Evolutionary conservation across 2,797 vertebrate species (phyloP).

Genomic region (Gymnodraco acuticeps): DNA sequence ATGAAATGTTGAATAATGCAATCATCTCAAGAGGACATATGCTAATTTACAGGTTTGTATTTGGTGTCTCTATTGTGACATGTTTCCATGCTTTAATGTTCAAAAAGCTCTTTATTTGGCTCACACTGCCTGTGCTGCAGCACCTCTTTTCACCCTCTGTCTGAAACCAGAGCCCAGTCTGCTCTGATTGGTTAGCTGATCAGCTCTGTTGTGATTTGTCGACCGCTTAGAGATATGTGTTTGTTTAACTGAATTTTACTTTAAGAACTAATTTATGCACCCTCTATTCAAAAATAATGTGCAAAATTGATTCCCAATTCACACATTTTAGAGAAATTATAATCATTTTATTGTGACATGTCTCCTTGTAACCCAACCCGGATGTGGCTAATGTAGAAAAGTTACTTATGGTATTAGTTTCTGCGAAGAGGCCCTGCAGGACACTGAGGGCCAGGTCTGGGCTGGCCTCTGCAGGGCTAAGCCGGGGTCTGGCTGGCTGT

Average conservation of each 20-base stretch:
- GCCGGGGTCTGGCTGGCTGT: slow-evolving; percentile 67
- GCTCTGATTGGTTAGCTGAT: no score
- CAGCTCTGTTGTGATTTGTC: no score
- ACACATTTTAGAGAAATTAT: slow-evolving; percentile 12
- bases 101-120: no score
- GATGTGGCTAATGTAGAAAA: not conserved
- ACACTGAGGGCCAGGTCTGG: slow-evolving; percentile 26
- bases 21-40: no score
- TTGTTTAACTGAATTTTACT: not conserved
- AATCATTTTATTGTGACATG: not conserved
- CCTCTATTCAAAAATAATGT: not conserved
- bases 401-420: slow-evolving; percentile 37
- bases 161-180: no score
- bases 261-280: not conserved
- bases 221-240: no score
- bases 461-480: slow-evolving; percentile 54
- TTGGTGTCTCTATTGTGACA: no score
- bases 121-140: no score
- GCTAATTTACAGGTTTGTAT: no score
- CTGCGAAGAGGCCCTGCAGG: slow-evolving; percentile 30
- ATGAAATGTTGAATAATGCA: no score
- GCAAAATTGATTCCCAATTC: not conserved
- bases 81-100: no score
- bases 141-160: no score
- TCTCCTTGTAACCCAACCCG: slow-evolving; percentile 11